These are phyloP conservation scores for Drosophila ananassae DNA, from an alignment of 1,140 invertebrate species.

Conservation along the genomic window DNA sequence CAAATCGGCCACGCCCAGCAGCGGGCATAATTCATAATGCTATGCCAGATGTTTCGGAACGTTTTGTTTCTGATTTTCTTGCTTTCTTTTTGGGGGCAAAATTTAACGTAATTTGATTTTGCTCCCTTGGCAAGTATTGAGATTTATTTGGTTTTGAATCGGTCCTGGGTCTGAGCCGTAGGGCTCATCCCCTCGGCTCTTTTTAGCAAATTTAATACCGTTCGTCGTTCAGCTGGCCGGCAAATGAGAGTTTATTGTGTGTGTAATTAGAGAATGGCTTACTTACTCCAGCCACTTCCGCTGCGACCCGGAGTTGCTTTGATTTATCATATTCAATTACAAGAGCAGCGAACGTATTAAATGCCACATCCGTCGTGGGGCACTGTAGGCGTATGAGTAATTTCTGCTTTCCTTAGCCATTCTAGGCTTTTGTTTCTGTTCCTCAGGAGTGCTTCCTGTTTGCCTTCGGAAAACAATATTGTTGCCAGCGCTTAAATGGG, in stretches of 20 bases:
- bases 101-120: conserved; percentile 78
- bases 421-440: conserved; percentile 13
- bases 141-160: conserved; percentile 79
- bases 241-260: conserved; percentile 44
- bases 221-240: conserved; percentile 58
- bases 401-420: conserved; percentile 33
- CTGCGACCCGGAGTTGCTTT: conserved; percentile 35
- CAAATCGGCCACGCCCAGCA: conserved; percentile 19
- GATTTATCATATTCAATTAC: conserved; percentile 84
- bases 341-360: conserved; percentile 75
- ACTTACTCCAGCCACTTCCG: conserved; percentile 56
- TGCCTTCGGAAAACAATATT: conserved; percentile 43
- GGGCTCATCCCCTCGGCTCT: neutral
- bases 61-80: conserved; percentile 23
- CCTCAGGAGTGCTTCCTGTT: conserved; percentile 21
- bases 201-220: conserved; percentile 61
- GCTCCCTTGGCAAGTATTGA: conserved; percentile 59
- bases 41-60: conserved; percentile 64
- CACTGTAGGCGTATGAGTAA: conserved; percentile 72
- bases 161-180: conserved; percentile 10
- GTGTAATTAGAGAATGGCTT: conserved; percentile 39
- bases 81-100: conserved; percentile 16
- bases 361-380: conserved; percentile 58
- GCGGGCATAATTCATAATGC: conserved; percentile 75
- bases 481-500: conserved; percentile 59